Base-by-base conservation (phyloP, 2,888 invertebrate species). In the Odontothrips loti region DNA sequence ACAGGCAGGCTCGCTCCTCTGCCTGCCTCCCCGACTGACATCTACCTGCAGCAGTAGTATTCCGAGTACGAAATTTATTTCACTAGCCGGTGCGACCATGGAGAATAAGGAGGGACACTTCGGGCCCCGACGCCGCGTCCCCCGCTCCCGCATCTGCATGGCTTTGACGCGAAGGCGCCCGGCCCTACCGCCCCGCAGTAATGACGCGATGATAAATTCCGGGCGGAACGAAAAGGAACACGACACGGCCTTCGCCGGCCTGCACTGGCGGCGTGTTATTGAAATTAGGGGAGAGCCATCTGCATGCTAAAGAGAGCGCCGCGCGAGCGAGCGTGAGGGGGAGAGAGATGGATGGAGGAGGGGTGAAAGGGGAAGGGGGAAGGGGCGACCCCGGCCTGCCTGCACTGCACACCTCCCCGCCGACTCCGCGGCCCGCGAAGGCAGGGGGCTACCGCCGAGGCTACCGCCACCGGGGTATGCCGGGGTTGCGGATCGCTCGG, bases 161-260 rank as follows among this genome's bases (percentile, higher is more conserved):
- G 20, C 58, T 43, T 58, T 58, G 58, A 20, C 58, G 17, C 58
- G n/a, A n/a, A n/a, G n/a, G 58, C 58, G 0, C 3, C 34, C 34
- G 34, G 34, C 34, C 3, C 34, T 43, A 6, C 34, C 34, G 34
- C 2, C 34, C 8, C 27, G 68, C 68, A 6, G 68, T 75, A 27
- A 27, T 75, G 68, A 75, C 68, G n/a, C 23, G 27, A 75, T 75
- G 68, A 75, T 23, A 23, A 75, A 75, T 75, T 75, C 68, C 27
- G 68, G 68, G 23, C 68, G 68, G 23, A 75, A 27, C 27, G 68
- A 23, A 75, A 27, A 58, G 58, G 34, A 43, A 43, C 58, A 58
- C 58, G 20, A 20, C 58, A 58, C 34, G 34, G 34, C 34, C 34
- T 43, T 43, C 58, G 11, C 58, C 34, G 34, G 3, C 2, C 34